Evolutionary conservation across 2,888 invertebrate genomes (phyloP), one percentile per base, ranked within the genome.

Genomic region (Pristionchus entomophagus): DNA sequence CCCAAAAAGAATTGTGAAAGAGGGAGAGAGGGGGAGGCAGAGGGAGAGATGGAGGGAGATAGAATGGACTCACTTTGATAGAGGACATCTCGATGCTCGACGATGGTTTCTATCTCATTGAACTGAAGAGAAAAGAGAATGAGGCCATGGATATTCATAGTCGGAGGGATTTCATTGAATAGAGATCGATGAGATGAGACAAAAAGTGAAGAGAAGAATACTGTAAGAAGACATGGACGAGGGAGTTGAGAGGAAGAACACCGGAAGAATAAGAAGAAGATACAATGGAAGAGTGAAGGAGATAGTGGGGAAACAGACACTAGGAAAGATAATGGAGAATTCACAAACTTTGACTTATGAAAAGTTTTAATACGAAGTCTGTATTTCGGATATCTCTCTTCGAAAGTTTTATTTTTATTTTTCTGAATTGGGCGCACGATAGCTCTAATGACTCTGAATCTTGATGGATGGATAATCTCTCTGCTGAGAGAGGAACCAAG

Each of bases 11-110:
- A 59, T 26, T 59, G 29, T 59, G n/a, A 5, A 59, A 59, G 10
- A 12, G 59, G 19, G 19, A 12, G 19, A n/a, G n/a, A n/a, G n/a
- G n/a, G n/a, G n/a, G n/a, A n/a, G n/a, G n/a, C n/a, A n/a, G n/a
- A n/a, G n/a, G n/a, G n/a, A n/a, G n/a, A n/a, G n/a, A 73, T 8
- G 12, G 22, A 49, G 19, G 19, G 6, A 29, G 12, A 77, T 26
- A 77, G 77, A 49, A 3, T 19, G n/a, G 26, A 51, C 45, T 78
- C 17, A 83, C 83, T 49, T 83, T 90, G 84, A 90, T 89, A 73
- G 90, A 90, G 41, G 90, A 90, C 90, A 90, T 90, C 73, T 22
- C 41, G 17, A 81, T 82, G 32, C 6, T 49, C 41, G 49, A 29
- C 29, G 78, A 32, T 51, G 51, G 29, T 49, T 49, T 78, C 26